Percentiles rank a stretch among this genome's conserved stretches.
phyloP scores from a whole-genome alignment of 2,797 vertebrate genomes.

The Darevskia mixta region DNA sequence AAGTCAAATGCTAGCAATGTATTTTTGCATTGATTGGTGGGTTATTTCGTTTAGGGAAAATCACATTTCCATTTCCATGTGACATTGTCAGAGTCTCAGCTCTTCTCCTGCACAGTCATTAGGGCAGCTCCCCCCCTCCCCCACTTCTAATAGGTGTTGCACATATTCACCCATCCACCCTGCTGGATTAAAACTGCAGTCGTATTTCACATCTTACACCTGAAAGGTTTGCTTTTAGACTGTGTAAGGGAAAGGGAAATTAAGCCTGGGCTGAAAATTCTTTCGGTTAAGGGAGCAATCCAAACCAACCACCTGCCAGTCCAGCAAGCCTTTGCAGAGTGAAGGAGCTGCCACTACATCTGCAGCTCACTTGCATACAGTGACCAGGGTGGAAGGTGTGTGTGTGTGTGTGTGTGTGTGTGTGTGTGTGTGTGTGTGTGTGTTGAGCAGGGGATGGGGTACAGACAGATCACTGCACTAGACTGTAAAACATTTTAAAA shows the following conservation, averaged over 20 bases:
- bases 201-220: neutral
- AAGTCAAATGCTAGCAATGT: slow-evolving; percentile 46
- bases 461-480: too few relatives aligned
- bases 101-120: neutral
- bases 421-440: too few relatives aligned
- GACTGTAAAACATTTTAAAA: too few relatives aligned
- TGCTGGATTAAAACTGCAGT: neutral
- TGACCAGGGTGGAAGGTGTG: too few relatives aligned
- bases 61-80: slow-evolving; percentile 1
- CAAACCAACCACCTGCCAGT: too few relatives aligned
- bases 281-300: neutral
- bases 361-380: too few relatives aligned
- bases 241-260: neutral
- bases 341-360: too few relatives aligned
- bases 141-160: neutral
- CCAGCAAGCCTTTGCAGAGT: too few relatives aligned
- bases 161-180: neutral
- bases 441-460: too few relatives aligned
- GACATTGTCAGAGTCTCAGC: neutral
- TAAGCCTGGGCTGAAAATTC: neutral
- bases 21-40: slow-evolving; percentile 23
- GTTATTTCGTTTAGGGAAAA: slow-evolving; percentile 48
- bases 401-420: too few relatives aligned
- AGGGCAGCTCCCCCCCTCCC: neutral
- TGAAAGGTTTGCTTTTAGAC: neutral